Percentiles rank a stretch among this genome's conserved stretches.
These are phyloP conservation scores for Sapajus apella DNA, from an alignment of 2,113 vertebrate species.

Conservation along the genomic window DNA sequence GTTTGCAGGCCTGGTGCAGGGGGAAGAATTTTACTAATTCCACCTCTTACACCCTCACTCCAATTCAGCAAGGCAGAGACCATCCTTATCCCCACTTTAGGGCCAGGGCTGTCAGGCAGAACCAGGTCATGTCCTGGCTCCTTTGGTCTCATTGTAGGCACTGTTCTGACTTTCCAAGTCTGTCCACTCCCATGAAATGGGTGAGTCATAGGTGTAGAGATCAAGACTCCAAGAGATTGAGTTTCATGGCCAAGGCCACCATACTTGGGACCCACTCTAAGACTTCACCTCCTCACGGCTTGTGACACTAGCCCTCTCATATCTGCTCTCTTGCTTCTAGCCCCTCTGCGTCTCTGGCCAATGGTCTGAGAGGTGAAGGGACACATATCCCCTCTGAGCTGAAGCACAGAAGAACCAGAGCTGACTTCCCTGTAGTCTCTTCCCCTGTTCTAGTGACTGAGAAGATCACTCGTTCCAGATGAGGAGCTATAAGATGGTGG, in stretches of 20 bases:
- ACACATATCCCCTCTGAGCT: not conserved
- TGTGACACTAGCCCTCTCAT: fast-evolving
- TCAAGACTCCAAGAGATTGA: not conserved
- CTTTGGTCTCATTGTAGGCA: not conserved
- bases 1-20: fast-evolving
- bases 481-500: not conserved
- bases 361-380: not conserved
- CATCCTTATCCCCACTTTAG: not conserved
- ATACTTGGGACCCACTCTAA: not conserved
- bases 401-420: not conserved
- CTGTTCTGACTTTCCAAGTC: not conserved
- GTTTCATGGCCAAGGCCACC: not conserved
- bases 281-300: fast-evolving
- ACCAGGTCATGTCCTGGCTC: fast-evolving
- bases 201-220: not conserved
- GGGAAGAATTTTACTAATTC: fast-evolving
- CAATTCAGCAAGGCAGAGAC: not conserved
- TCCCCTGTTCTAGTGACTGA: fast-evolving
- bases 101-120: not conserved
- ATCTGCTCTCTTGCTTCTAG: too few relatives aligned
- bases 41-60: not conserved
- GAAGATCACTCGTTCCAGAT: not conserved
- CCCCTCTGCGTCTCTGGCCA: not conserved
- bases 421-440: not conserved
- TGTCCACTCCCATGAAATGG: not conserved